A percentile compares a stretch with the other conserved stretches of the same genome.
Evolutionary conservation across 2,797 vertebrate genomes (phyloP).

Genomic region (Antennarius maculatus): DNA sequence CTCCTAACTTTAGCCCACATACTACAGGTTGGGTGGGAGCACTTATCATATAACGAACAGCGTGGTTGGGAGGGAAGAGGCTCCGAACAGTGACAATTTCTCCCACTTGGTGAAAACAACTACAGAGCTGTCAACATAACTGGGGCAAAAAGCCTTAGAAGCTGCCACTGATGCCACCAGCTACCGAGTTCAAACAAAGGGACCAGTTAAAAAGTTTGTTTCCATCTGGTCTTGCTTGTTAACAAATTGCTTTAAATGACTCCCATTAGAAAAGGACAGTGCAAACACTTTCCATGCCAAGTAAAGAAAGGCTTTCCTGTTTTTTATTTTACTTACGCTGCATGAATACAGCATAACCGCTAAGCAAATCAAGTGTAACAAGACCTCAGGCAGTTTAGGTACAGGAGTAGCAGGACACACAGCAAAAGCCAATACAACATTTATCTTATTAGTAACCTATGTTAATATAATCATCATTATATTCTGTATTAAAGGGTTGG

Average conservation of each 20-base stretch:
- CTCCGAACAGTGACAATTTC: background rate
- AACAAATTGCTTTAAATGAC: conserved; percentile 2
- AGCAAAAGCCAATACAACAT: background rate
- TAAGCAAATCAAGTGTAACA: background rate
- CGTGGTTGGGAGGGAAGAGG: background rate
- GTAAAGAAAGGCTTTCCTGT: background rate
- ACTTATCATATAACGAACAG: conserved; percentile 11
- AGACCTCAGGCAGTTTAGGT: background rate
- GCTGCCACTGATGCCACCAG: background rate
- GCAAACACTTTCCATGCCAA: background rate
- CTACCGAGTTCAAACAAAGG: background rate
- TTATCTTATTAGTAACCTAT: background rate
- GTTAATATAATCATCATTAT: conserved; percentile 4
- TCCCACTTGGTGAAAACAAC: background rate
- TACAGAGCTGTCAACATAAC: background rate
- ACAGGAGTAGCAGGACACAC: background rate
- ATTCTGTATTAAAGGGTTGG: background rate
- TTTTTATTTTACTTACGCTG: background rate
- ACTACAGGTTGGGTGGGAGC: conserved; percentile 20
- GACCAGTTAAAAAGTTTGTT: background rate
- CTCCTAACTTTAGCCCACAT: conserved; percentile 20
- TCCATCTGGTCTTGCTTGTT: conserved; percentile 1
- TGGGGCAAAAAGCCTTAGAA: background rate
- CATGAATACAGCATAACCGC: background rate
- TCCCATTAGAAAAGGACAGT: background rate